A percentile compares a stretch with the other conserved stretches of the same genome.
These are phyloP conservation scores for Epistrophe eligans DNA, from an alignment of 2,888 invertebrate species.

Conservation along the genomic window DNA sequence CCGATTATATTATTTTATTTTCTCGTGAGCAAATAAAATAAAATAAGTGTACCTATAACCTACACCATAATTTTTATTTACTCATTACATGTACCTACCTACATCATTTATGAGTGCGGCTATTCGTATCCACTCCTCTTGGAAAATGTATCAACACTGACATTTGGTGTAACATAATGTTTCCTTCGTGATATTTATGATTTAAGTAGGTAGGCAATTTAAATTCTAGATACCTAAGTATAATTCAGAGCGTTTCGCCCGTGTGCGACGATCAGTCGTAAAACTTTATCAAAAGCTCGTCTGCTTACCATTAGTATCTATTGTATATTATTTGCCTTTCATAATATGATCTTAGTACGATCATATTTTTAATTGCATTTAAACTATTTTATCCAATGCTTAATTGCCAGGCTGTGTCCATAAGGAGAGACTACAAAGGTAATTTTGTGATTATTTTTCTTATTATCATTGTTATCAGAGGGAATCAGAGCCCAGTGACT, in stretches of 20 bases:
- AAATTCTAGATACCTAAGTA: neutral
- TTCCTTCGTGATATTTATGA: conserved; percentile 3
- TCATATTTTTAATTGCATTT: conserved; percentile 52
- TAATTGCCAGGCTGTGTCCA: conserved; percentile 59
- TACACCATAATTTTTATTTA: too few species aligned
- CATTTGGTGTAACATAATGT: neutral
- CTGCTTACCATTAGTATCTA: neutral
- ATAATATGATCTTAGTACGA: conserved; percentile 34
- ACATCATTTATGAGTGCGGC: too few species aligned
- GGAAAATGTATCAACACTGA: too few species aligned
- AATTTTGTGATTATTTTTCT: conserved; percentile 60
- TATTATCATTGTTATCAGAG: conserved; percentile 18
- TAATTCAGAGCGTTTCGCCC: neutral
- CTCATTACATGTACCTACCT: too few species aligned
- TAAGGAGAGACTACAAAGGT: conserved; percentile 73
- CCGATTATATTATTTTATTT: too few species aligned
- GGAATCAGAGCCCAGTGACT: conserved; percentile 31
- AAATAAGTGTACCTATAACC: too few species aligned
- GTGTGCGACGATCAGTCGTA: neutral
- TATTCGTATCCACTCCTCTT: too few species aligned
- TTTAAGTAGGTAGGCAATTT: conserved; percentile 26
- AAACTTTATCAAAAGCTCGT: conserved; percentile 16
- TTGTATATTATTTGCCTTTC: conserved; percentile 15
- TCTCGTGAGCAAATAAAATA: too few species aligned
- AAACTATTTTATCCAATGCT: conserved; percentile 30